Base-by-base conservation (phyloP, 2,888 invertebrate genomes). In the Oegoconia quadripuncta region DNA sequence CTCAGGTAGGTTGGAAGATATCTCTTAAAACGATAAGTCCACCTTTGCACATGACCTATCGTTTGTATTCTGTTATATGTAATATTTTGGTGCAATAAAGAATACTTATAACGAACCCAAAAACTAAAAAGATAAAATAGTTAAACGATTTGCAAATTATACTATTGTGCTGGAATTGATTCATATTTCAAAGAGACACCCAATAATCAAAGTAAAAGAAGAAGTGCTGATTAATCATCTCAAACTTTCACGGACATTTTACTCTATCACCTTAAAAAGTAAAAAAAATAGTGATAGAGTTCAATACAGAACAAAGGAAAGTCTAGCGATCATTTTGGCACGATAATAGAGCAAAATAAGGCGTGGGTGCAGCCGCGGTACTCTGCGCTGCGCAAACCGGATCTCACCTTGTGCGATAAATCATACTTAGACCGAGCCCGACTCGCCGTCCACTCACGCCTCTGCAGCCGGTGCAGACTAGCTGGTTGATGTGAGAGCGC, bases 301-400 rank as follows among this genome's bases (percentile, higher is more conserved):
- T 52, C 44, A 29, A 49, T 48, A 37, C 42, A 34, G 49, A 55
- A 60, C 59, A 63, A 61, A 65, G 58, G 58, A 48, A 37, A 48
- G 66, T 64, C 65, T 55, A 64, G 57, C 60, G 80, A 81, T 82
- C 68, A 74, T 70, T 83, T 78, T 62, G 72, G 67, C 52, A 57
- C 64, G 79, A 81, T 84, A 82, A 78, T 77, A 66, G 73, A 74
- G 72, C 69, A 71, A 66, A 75, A 64, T 70, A 64, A 70, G 73
- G 74, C 78, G 84, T 84, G 80, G 84, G 83, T 62, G 74, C 64
- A 58, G 59, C 59, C 45, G 59, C 55, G 51, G 56, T 59, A 68
- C 61, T 42, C 46, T 30, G 48, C 45, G 45, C 55, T 57, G 61
- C 67, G 64, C 70, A 61, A 83, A 80, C 84, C 84, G 84, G 84